Percentiles rank a stretch among this genome's conserved stretches.
phyloP scores from a whole-genome alignment of 2,797 vertebrate species.

The Rhinophrynus dorsalis region DNA sequence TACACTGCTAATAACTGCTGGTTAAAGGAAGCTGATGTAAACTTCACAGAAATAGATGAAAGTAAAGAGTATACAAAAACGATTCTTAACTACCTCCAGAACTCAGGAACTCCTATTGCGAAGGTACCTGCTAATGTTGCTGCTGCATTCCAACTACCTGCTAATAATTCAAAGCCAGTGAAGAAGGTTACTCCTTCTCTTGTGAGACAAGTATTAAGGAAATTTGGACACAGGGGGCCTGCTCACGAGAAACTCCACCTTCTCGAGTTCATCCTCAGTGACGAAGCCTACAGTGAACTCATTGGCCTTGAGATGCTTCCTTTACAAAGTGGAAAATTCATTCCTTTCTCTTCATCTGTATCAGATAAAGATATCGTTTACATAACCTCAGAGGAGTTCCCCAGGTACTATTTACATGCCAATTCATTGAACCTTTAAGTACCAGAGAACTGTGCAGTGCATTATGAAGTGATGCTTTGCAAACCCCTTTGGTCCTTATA shows the following conservation, averaged over 20 bases:
- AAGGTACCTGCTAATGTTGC: conserved; percentile 81
- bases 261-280: conserved; percentile 87
- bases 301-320: conserved; percentile 93
- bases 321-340: conserved; percentile 84
- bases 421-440: too few relatives aligned
- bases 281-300: conserved; percentile 86
- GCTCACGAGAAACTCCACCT: conserved; percentile 83
- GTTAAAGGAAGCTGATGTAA: conserved; percentile 81
- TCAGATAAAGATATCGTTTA: conserved; percentile 90
- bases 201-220: conserved; percentile 85
- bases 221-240: conserved; percentile 75
- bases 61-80: conserved; percentile 73
- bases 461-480: too few relatives aligned
- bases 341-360: conserved; percentile 86
- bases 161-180: conserved; percentile 65
- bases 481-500: too few relatives aligned
- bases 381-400: conserved; percentile 88
- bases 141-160: conserved; percentile 69
- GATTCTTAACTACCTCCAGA: conserved; percentile 91
- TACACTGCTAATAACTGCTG: conserved; percentile 81
- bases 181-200: conserved; percentile 85
- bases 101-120: conserved; percentile 88
- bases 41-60: conserved; percentile 87
- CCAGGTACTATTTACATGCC: conserved; percentile 75
- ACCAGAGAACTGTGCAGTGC: too few relatives aligned